Conservation (phyloP, 2,113 vertebrate genomes). For the Poeciliopsis turrubarensis region DNA sequence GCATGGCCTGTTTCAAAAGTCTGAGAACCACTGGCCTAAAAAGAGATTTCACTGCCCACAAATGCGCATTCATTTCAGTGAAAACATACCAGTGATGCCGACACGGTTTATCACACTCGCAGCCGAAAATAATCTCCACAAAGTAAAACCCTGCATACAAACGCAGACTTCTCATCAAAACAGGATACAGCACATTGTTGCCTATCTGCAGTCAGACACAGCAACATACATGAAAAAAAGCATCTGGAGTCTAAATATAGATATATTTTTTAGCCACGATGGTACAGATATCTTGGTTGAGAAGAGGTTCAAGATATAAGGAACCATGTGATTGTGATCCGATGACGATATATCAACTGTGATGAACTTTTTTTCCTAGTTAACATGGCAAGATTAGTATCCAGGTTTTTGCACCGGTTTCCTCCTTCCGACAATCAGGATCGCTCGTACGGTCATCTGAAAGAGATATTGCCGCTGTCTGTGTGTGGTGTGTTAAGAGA, state of each 20-base stretch:
- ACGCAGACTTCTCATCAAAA: not conserved
- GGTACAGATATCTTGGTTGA: too few relatives aligned
- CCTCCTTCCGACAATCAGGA: too few relatives aligned
- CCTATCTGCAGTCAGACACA: not conserved
- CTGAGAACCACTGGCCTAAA: not conserved
- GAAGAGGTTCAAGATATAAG: too few relatives aligned
- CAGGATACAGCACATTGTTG: constrained; percentile 1
- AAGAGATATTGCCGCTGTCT: too few relatives aligned
- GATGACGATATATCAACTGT: too few relatives aligned
- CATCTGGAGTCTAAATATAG: not conserved
- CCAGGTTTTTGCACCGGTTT: too few relatives aligned
- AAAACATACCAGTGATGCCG: not conserved
- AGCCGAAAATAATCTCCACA: constrained; percentile 11
- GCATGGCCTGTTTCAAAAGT: not conserved
- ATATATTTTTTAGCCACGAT: not conserved
- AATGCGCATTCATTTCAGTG: not conserved
- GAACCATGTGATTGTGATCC: too few relatives aligned
- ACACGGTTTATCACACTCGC: constrained; percentile 19
- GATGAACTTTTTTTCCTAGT: too few relatives aligned
- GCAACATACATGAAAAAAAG: not conserved
- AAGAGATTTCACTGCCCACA: not conserved
- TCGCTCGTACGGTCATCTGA: too few relatives aligned
- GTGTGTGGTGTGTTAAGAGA: too few relatives aligned
- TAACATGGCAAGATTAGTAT: too few relatives aligned
- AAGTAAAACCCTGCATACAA: constrained; percentile 18